These are phyloP conservation scores for Julus scanicus DNA, from an alignment of 2,888 invertebrate genomes.

Conservation along the genomic window DNA sequence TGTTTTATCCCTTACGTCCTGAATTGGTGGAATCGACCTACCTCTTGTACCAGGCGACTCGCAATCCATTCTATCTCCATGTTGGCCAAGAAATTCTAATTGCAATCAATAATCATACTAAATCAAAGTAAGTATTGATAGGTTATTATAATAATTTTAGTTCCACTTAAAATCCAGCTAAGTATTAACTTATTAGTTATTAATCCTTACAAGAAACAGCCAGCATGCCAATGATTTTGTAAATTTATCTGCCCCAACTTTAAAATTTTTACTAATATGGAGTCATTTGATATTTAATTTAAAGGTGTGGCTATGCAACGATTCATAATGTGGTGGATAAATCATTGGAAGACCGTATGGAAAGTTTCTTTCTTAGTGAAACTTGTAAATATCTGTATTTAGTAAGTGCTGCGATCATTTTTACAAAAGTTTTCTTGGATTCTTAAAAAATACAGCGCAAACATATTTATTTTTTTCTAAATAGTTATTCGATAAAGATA, in stretches of 20 bases:
- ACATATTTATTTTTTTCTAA: conserved; percentile 60
- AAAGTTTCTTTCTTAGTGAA: conserved; percentile 75
- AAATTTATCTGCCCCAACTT: too few relatives aligned
- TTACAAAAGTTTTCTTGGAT: too few relatives aligned
- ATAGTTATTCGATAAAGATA: conserved; percentile 73
- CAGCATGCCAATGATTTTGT: too few relatives aligned
- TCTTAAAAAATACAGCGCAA: too few relatives aligned
- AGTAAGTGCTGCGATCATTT: conserved; percentile 65
- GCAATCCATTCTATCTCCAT: conserved; percentile 75
- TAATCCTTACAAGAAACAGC: too few relatives aligned
- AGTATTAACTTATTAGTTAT: too few relatives aligned
- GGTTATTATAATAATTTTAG: too few relatives aligned
- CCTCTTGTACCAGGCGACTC: conserved; percentile 73
- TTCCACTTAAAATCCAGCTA: too few relatives aligned
- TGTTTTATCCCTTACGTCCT: conserved; percentile 75
- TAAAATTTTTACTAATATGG: too few relatives aligned
- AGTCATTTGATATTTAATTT: conserved; percentile 57
- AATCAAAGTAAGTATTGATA: conserved; percentile 66
- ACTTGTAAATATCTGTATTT: conserved; percentile 75
- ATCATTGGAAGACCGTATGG: conserved; percentile 74
- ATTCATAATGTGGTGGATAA: conserved; percentile 74
- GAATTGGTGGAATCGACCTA: conserved; percentile 75
- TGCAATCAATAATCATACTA: conserved; percentile 68
- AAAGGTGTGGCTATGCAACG: conserved; percentile 74
- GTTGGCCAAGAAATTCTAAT: conserved; percentile 73